Evolutionary conservation across 37 sponge, comb jelly and placozoan genomes (phyloP), one percentile per base, ranked within the genome.

Genomic region (Crambe crambe): DNA sequence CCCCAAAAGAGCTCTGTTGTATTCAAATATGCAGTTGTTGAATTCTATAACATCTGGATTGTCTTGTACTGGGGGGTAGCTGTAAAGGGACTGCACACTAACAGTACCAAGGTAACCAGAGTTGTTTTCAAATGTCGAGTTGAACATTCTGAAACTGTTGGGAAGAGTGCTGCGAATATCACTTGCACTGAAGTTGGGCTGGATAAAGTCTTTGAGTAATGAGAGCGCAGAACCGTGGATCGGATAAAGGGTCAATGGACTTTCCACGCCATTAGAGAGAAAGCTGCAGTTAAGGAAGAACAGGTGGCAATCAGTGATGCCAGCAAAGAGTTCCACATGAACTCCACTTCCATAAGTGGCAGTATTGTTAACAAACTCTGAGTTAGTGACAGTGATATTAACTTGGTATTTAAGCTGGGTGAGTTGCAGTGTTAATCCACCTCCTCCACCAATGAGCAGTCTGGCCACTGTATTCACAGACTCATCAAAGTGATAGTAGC

Each of bases 381-480:
- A 68, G n/a, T 57, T 6, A 1, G 23, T 17, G 6, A 86, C 67
- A 1, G 67, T 64, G 12, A 78, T 21, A 58, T 82, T 56, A 23
- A 79, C 87, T 32, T 22, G 1, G 57, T 78, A 90, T 2, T 25
- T 17, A 21, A 23, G 10, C 63, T 86, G 87, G 41, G 78, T 32
- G 2, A 83, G 63, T 4, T 44, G 35, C 37, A 91, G 0, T 0
- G 91, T 57, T 20, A 91, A 42, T 26, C 87, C 91, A 6, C 83
- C 91, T 9, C 86, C 91, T 9, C 66, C 77, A 34, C 86, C 81
- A n/a, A 85, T 31, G 0, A 62, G 3, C 58, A 73, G 81, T 29
- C 18, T 31, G 12, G 25, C 30, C 23, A 32, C 36, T 21, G 17
- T 22, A 2, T 15, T 44, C 4, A n/a, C 34, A 8, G 31, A 9